Evolutionary conservation across 2,113 vertebrate genomes (phyloP), one percentile per base, ranked within the genome.

Genomic region (Lophochroa leadbeateri): DNA sequence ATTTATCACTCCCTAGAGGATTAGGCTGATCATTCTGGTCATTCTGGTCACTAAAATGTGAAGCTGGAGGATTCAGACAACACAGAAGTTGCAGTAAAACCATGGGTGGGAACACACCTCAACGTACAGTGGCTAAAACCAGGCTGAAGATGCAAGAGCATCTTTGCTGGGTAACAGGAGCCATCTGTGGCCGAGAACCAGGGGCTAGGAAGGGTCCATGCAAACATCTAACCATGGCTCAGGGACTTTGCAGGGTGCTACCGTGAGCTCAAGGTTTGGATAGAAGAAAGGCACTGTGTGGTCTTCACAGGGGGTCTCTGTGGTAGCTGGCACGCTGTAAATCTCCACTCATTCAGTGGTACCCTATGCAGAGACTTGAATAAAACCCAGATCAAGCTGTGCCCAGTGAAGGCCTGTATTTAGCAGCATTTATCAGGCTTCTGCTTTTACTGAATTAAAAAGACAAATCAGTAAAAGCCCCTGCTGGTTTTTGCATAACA

Each of bases 401-500:
- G 39, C 11, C 23, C 17, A 10, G 70, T 11, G 31, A 50, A 63
- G 39, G 69, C 7, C 12, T 46, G 50, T 44, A 5, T 49, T 50
- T 27, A 25, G 25, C 50, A 65, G 67, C 44, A 4, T 50, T 60
- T 47, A 24, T 28, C 5, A 1, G 68, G 46, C 49, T 29, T 46
- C 25, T 0, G 3, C 19, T 57, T 67, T 25, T 77, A 71, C 44
- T n/a, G 44, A n/a, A 44, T 35, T 23, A 31, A 27, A 27, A 52
- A 41, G 5, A 25, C 37, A 49, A 71, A 41, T 47, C 85, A 79
- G 12, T 79, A 75, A 74, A 86, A 83, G 39, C 31, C 52, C 67
- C 70, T 41, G 64, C 50, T 61, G 69, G 21, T 52, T 63, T 94
- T 94, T 94, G 91, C 82, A 76, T 81, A 79, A 77, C 82, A 90